Conservation (phyloP, 2,113 vertebrate genomes). For the Oryzias melastigma region DNA sequence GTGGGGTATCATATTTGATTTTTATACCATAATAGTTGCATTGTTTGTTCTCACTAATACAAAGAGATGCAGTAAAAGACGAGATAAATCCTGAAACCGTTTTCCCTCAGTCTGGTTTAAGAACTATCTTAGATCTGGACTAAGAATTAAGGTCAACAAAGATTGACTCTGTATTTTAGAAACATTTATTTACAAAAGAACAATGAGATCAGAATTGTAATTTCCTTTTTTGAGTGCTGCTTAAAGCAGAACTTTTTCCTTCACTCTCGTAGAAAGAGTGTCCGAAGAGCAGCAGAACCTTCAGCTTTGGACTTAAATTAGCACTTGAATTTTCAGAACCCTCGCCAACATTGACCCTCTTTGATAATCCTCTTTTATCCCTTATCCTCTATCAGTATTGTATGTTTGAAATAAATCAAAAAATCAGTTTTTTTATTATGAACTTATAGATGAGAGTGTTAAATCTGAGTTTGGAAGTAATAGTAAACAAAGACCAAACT, state of each 20-base stretch:
- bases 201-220: slow-evolving; percentile 1
- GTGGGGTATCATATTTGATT: too few relatives aligned
- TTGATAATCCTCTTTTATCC: slow-evolving; percentile 41
- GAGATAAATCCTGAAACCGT: too few relatives aligned
- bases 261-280: slow-evolving; percentile 8
- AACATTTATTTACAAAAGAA: too few relatives aligned
- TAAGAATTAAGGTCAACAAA: too few relatives aligned
- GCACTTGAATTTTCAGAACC: slow-evolving; percentile 16
- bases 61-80: too few relatives aligned
- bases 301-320: slow-evolving; percentile 20
- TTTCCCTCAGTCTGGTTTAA: too few relatives aligned
- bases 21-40: too few relatives aligned
- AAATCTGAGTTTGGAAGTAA: slow-evolving; percentile 25
- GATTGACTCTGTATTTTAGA: too few relatives aligned
- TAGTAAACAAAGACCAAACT: slow-evolving; percentile 7
- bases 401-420: slow-evolving; percentile 36
- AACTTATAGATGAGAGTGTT: slow-evolving; percentile 27
- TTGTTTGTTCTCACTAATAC: too few relatives aligned
- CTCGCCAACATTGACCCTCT: slow-evolving; percentile 17
- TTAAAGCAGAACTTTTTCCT: neutral
- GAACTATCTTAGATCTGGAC: too few relatives aligned
- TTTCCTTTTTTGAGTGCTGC: neutral
- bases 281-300: slow-evolving; percentile 43
- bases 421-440: slow-evolving; percentile 20
- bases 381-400: slow-evolving; percentile 15